These are phyloP conservation scores for Penaeus indicus DNA, from an alignment of 1,140 invertebrate genomes.

Conservation along the genomic window DNA sequence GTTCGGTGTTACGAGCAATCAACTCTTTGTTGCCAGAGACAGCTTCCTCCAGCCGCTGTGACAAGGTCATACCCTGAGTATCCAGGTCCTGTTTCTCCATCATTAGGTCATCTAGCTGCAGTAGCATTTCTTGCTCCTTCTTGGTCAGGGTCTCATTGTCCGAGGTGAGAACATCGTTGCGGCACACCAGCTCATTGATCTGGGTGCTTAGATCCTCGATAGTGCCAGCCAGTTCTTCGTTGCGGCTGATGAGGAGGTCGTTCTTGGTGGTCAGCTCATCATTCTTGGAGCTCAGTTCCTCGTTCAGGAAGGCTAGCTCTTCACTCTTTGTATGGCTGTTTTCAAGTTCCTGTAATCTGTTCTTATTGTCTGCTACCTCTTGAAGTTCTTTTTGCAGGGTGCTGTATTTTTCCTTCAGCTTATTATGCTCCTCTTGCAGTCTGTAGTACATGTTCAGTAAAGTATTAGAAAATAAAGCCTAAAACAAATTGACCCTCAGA, in stretches of 20 bases:
- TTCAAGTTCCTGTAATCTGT: conserved; percentile 13
- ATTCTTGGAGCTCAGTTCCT: conserved; percentile 42
- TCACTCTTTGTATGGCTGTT: conserved; percentile 9
- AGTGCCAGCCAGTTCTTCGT: conserved; percentile 15
- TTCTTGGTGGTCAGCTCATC: conserved; percentile 38
- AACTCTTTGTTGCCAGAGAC: conserved; percentile 31
- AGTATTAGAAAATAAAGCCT: too few species aligned
- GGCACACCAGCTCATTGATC: conserved; percentile 17
- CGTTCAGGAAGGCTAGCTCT: conserved; percentile 31
- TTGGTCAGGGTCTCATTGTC: conserved; percentile 10
- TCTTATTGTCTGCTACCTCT: conserved; percentile 13
- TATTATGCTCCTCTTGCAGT: too few species aligned
- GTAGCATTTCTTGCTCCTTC: conserved; percentile 17
- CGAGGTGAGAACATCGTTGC: conserved; percentile 28
- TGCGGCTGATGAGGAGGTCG: conserved; percentile 29
- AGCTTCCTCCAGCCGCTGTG: conserved; percentile 6
- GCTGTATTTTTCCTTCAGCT: too few species aligned
- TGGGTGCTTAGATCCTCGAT: conserved; percentile 14
- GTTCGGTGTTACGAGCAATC: conserved; percentile 25
- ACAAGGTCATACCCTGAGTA: not conserved
- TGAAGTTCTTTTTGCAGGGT: not conserved
- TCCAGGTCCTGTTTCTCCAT: conserved; percentile 2
- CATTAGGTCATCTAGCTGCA: conserved; percentile 2
- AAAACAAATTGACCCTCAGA: too few species aligned
- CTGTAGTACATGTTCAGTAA: too few species aligned